phyloP scores from a whole-genome alignment of 2,113 vertebrate species.

The Butorides virescens region DNA sequence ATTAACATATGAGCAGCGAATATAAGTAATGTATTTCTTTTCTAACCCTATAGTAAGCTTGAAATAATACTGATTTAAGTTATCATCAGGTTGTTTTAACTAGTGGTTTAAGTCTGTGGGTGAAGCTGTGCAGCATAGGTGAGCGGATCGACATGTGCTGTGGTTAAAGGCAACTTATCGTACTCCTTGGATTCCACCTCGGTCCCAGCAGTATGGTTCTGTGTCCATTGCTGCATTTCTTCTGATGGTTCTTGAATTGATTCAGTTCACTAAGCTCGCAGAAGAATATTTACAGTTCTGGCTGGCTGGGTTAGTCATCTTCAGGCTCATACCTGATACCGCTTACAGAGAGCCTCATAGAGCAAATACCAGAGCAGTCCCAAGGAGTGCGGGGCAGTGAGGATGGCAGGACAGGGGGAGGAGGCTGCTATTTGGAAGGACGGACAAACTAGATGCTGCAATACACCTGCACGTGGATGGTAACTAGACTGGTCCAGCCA shows the following conservation, averaged over 20 bases:
- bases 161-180: not conserved
- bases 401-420: not conserved
- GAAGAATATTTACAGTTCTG: not conserved
- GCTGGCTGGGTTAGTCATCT: not conserved
- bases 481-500: not conserved
- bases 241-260: not conserved
- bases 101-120: not conserved
- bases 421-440: not conserved
- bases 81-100: not conserved
- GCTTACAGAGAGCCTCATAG: not conserved
- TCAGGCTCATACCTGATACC: not conserved
- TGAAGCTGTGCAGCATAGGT: not conserved
- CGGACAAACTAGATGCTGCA: not conserved
- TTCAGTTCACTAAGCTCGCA: not conserved
- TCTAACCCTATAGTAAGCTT: not conserved
- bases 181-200: not conserved
- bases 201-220: not conserved
- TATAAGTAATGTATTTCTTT: not conserved
- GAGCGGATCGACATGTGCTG: fast-evolving
- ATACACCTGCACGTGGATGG: not conserved
- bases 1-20: not conserved
- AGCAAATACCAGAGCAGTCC: fast-evolving
- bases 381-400: not conserved
- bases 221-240: not conserved
- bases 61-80: not conserved